These are phyloP conservation scores for Theonella swinhoei DNA, from an alignment of 37 sponge, comb jelly and placozoan genomes.

Conservation along the genomic window DNA sequence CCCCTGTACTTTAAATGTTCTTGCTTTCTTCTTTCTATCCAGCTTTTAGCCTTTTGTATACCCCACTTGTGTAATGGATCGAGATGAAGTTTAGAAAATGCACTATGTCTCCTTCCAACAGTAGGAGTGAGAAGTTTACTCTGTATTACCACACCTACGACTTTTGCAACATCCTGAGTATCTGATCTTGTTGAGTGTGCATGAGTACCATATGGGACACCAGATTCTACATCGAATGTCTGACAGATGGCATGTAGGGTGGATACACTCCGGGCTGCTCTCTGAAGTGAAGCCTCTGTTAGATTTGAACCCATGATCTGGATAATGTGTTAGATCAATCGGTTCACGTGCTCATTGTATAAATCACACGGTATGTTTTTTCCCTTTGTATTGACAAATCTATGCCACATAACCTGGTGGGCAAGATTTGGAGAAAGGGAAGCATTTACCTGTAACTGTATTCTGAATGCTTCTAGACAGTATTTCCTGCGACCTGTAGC, in stretches of 20 bases:
- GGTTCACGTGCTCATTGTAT: too few relatives aligned
- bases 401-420: too few relatives aligned
- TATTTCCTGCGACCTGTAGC: neutral
- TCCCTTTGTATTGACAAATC: neutral
- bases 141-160: constrained; percentile 5
- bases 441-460: neutral
- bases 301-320: neutral
- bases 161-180: constrained; percentile 1
- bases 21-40: constrained; percentile 6
- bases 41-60: neutral
- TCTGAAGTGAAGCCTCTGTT: too few relatives aligned
- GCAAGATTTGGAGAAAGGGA: neutral
- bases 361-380: neutral
- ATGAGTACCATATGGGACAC: too few relatives aligned
- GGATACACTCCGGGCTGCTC: neutral
- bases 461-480: constrained; percentile 20
- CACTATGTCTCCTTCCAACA: neutral
- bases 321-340: too few relatives aligned
- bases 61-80: constrained; percentile 3
- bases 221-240: too few relatives aligned
- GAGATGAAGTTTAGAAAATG: neutral
- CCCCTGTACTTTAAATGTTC: neutral
- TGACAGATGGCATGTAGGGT: too few relatives aligned
- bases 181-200: constrained; percentile 11
- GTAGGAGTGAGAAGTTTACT: neutral